Conservation (phyloP, 2,113 vertebrate genomes). For the Lethenteron reissneri region DNA sequence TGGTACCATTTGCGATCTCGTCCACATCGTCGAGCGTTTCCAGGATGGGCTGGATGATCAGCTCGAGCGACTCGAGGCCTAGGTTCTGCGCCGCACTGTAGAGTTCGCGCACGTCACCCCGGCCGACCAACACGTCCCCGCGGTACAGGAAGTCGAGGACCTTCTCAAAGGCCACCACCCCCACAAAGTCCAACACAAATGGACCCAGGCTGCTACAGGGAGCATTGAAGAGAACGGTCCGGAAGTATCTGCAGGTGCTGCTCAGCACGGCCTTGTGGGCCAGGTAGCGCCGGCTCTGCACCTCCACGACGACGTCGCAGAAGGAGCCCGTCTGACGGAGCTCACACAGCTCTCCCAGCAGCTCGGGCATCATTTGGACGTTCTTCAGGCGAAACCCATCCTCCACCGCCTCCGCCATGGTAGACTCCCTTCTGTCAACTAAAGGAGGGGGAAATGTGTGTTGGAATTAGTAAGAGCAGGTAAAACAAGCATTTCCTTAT, state of each 20-base stretch:
- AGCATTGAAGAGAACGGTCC: not conserved
- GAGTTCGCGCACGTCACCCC: slow-evolving; percentile 2
- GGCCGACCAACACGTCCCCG: not conserved
- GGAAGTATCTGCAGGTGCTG: slow-evolving; percentile 5
- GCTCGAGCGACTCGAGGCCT: slow-evolving; percentile 2
- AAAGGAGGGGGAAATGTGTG: no score
- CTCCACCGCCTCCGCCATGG: slow-evolving; percentile 4
- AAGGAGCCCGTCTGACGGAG: slow-evolving; percentile 1
- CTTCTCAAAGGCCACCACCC: not conserved
- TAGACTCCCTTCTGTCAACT: not conserved
- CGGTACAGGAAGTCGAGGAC: slow-evolving; percentile 1
- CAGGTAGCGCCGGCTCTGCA: slow-evolving; percentile 6
- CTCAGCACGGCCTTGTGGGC: slow-evolving; percentile 3
- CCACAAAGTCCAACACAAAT: not conserved
- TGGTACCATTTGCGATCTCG: no score
- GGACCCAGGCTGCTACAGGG: slow-evolving; percentile 1
- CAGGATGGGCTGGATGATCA: not conserved
- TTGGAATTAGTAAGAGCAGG: no score
- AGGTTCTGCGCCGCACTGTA: not conserved
- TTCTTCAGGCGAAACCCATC: slow-evolving; percentile 1
- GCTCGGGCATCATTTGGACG: slow-evolving; percentile 2
- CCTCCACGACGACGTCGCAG: slow-evolving; percentile 3
- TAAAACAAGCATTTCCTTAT: no score
- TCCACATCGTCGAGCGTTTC: slow-evolving; percentile 3
- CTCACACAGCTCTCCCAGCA: not conserved